Conservation (phyloP, 2,888 invertebrate species). For the Drosophila atripex region DNA sequence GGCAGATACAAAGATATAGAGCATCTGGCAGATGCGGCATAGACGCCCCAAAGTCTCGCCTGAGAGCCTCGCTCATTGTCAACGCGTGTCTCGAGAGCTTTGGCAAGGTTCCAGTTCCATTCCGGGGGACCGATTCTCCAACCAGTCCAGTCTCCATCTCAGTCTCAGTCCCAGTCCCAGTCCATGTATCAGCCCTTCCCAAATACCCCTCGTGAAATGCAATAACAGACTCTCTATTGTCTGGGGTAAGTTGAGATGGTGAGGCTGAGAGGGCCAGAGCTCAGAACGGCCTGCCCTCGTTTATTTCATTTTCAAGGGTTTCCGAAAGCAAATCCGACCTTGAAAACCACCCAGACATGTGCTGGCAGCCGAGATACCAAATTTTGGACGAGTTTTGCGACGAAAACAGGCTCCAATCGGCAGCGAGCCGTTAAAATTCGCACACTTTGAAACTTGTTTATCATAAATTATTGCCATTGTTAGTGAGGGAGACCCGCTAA, state of each 20-base stretch:
- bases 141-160: neutral
- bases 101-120: constrained; percentile 43
- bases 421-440: constrained; percentile 37
- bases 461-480: constrained; percentile 44
- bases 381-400: constrained; percentile 20
- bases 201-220: constrained; percentile 30
- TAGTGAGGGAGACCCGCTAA: constrained; percentile 23
- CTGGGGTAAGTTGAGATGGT: constrained; percentile 36
- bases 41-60: constrained; percentile 68
- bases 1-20: neutral
- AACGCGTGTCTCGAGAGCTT: constrained; percentile 48
- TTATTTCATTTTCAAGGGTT: constrained; percentile 31
- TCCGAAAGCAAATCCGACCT: constrained; percentile 35
- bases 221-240: constrained; percentile 45
- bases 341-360: constrained; percentile 43
- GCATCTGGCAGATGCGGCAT: constrained; percentile 14
- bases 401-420: constrained; percentile 10
- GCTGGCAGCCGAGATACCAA: constrained; percentile 9
- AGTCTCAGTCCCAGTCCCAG: neutral
- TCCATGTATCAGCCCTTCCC: neutral
- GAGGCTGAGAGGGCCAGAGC: constrained; percentile 14
- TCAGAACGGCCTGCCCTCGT: constrained; percentile 36
- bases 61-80: constrained; percentile 70
- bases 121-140: constrained; percentile 24
- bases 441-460: constrained; percentile 46